These are phyloP conservation scores for Chrysomela aeneicollis DNA, from an alignment of 2,888 invertebrate species.

Conservation along the genomic window DNA sequence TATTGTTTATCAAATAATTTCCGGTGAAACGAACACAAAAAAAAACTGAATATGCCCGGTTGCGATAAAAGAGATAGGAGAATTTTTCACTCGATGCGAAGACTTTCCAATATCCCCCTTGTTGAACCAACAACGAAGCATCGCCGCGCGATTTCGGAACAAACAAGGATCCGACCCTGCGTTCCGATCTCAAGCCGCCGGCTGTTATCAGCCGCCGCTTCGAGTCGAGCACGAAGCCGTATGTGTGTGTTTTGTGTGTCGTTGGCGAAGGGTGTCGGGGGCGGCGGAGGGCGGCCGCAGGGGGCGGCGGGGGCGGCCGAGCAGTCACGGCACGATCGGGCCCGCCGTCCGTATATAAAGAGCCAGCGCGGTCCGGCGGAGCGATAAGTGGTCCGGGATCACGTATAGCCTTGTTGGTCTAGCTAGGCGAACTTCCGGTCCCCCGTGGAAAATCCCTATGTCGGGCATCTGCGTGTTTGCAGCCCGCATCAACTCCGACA, in stretches of 20 bases:
- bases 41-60: too few species aligned
- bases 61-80: too few species aligned
- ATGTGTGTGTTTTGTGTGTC: constrained; percentile 22
- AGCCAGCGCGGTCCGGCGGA: constrained; percentile 35
- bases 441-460: neutral
- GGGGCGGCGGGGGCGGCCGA: constrained; percentile 11
- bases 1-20: too few species aligned
- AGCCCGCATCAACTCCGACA: too few species aligned
- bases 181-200: neutral
- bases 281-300: neutral
- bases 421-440: constrained; percentile 25
- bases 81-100: too few species aligned
- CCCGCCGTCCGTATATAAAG: constrained; percentile 29
- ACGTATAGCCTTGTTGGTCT: constrained; percentile 44
- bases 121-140: too few species aligned
- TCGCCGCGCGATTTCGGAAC: too few species aligned
- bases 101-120: too few species aligned
- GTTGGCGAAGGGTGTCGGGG: constrained; percentile 13
- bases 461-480: neutral
- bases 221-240: constrained; percentile 23
- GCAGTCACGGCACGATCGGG: constrained; percentile 25
- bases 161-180: neutral
- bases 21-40: too few species aligned
- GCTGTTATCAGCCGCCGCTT: constrained; percentile 16
- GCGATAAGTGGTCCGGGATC: constrained; percentile 49